Conservation (phyloP, 2,888 invertebrate species). For the Alsophila aescularia region DNA sequence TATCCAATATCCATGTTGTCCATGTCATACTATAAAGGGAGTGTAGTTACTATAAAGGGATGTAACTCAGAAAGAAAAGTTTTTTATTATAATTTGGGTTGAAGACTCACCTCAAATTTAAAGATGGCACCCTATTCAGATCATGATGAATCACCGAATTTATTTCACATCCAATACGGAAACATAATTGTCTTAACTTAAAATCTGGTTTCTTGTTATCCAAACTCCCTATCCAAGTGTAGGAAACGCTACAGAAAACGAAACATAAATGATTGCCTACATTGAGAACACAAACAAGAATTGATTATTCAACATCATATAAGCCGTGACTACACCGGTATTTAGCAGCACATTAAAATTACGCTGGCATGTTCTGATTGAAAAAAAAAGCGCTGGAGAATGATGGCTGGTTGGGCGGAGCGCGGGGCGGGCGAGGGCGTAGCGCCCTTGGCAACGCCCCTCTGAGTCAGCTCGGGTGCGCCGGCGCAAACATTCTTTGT, state of each 20-base stretch:
- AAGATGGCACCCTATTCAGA: too few species aligned
- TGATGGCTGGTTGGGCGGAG: conserved; percentile 77
- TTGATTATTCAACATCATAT: conserved; percentile 8
- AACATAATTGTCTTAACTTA: not conserved
- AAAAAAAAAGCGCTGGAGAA: conserved; percentile 79
- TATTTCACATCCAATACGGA: not conserved
- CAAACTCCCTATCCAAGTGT: not conserved
- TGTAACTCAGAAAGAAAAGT: too few species aligned
- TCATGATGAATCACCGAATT: not conserved
- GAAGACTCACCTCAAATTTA: too few species aligned
- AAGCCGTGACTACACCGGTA: conserved; percentile 39
- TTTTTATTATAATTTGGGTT: too few species aligned
- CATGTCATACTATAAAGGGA: too few species aligned
- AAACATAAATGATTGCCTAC: not conserved
- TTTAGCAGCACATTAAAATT: conserved; percentile 74
- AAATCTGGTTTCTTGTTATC: not conserved
- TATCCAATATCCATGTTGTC: too few species aligned
- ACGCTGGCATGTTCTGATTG: conserved; percentile 67
- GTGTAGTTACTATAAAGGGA: too few species aligned
- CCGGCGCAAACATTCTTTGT: conserved; percentile 49
- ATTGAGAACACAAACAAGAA: conserved; percentile 5
- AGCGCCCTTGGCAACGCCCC: conserved; percentile 80
- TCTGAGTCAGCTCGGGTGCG: conserved; percentile 70
- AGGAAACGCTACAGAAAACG: not conserved
- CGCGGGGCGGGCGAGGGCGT: conserved; percentile 72